phyloP scores from a whole-genome alignment of 2,113 vertebrate species.

The Hippopotamus amphibius region DNA sequence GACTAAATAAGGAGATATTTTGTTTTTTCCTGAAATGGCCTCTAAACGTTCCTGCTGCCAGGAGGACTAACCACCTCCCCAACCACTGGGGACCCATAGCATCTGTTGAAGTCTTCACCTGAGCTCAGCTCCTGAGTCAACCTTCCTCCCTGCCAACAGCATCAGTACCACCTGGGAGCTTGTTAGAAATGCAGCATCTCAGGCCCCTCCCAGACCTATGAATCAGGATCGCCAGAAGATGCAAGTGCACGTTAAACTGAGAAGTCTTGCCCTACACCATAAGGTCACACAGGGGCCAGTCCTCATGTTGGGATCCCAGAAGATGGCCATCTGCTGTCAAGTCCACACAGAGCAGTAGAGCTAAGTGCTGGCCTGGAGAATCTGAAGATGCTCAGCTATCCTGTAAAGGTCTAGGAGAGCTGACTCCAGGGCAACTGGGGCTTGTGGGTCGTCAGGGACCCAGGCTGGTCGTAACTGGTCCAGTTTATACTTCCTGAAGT shows the following conservation, averaged over 20 bases:
- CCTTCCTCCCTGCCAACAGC: not conserved
- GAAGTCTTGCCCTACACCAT: not conserved
- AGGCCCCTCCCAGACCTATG: not conserved
- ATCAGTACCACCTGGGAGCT: not conserved
- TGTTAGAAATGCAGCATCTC: not conserved
- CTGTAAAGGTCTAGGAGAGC: not conserved
- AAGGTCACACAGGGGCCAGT: not conserved
- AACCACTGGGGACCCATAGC: not conserved
- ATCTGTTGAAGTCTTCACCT: not conserved
- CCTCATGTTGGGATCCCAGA: not conserved
- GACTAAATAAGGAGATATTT: not conserved
- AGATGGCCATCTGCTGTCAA: not conserved
- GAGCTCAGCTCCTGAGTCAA: not conserved
- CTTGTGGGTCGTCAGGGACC: not conserved
- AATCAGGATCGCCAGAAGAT: not conserved
- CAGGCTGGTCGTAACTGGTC: not conserved
- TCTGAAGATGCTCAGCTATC: not conserved
- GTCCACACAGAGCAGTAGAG: not conserved
- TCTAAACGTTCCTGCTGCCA: not conserved
- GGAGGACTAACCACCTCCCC: not conserved
- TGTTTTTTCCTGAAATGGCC: not conserved
- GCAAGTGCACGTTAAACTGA: not conserved
- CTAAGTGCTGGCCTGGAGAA: not conserved
- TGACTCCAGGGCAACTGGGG: accelerated
- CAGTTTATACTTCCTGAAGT: not conserved